These are phyloP conservation scores for Meta bourneti DNA, from an alignment of 2,888 invertebrate genomes.

Conservation along the genomic window DNA sequence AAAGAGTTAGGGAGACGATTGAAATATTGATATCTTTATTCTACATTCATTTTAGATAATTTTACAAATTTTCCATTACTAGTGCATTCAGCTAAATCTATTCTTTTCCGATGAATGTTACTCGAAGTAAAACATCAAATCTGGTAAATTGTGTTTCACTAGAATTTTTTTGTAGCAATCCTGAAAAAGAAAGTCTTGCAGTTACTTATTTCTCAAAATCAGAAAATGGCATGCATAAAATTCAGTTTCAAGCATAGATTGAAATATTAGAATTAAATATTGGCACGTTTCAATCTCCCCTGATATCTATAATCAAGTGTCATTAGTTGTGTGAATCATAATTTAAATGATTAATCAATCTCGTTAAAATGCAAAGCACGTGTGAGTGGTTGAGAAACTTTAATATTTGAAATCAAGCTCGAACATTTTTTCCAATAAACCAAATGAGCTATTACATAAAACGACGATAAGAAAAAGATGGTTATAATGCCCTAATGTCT, in stretches of 20 bases:
- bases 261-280: too few relatives aligned
- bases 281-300: too few relatives aligned
- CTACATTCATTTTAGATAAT: background rate
- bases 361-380: too few relatives aligned
- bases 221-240: too few relatives aligned
- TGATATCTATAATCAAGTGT: too few relatives aligned
- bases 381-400: background rate
- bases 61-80: background rate
- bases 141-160: slow-evolving; percentile 11
- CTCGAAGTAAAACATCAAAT: slow-evolving; percentile 5
- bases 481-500: background rate
- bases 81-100: background rate
- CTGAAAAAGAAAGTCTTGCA: background rate
- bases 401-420: background rate
- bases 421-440: background rate
- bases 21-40: background rate
- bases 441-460: background rate
- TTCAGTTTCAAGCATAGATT: too few relatives aligned
- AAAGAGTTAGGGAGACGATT: too few relatives aligned
- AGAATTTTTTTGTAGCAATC: slow-evolving; percentile 26
- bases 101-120: background rate
- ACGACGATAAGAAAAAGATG: background rate
- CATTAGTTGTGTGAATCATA: too few relatives aligned
- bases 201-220: too few relatives aligned
- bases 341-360: too few relatives aligned